Evolutionary conservation across 2,888 invertebrate species (phyloP), one percentile per base, ranked within the genome.

Genomic region (Meiosimyza platycephala): DNA sequence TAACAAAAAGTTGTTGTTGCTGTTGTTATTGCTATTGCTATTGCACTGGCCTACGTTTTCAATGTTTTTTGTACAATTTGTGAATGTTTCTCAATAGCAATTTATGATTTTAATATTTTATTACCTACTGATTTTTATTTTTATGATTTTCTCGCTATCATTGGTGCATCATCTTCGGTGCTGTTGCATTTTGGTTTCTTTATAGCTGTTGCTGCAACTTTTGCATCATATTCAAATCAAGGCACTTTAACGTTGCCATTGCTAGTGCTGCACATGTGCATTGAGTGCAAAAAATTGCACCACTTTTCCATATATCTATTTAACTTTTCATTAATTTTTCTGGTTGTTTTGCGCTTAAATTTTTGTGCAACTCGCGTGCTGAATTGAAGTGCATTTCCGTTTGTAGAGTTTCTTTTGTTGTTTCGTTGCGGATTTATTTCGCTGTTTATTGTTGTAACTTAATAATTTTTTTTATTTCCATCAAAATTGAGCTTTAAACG

Each of bases 231-330:
- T 62, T 28, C 60, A 62, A 62, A 62, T 62, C 60, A 62, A 62
- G 60, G 60, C 60, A 33, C 47, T 16, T 60, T 28, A 7, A 15
- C 60, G 60, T 28, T 62, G 33, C 60, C 40, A 40, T 62, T 62
- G 28, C 13, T 28, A 57, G 22, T n/a, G 18, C 57, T 22, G 57
- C 57, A 18, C 57, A 62, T 40, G 60, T 16, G 47, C 60, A 13
- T 28, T 28, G 57, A 57, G 57, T 57, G 22, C 18, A 28, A 22
- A 28, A 11, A 6, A 62, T 62, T 62, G 40, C 60, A 62, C 28
- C 47, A 47, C 52, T 62, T 15, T 64, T 71, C 62, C 12, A 3
- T 16, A 68, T 75, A 64, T 75, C 71, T 68, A 75, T 77, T 66
- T 77, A 72, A 70, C 54, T 68, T 70, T 75, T 6, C 5, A 6